Conservation (phyloP, 2,888 invertebrate genomes). For the Craniophora ligustri region DNA sequence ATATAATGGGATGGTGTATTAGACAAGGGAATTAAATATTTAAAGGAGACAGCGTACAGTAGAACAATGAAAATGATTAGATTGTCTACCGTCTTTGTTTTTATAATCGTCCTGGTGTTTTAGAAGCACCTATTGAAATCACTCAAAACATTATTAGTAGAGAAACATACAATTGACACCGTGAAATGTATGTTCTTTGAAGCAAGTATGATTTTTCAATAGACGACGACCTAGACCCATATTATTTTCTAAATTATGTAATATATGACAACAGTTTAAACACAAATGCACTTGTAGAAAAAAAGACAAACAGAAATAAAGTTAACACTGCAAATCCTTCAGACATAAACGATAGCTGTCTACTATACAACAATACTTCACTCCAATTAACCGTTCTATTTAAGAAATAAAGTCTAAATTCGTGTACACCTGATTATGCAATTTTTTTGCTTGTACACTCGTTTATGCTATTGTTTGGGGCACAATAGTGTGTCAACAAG, state of each 20-base stretch:
- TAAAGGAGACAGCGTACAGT: background rate
- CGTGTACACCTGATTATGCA: slow-evolving; percentile 33
- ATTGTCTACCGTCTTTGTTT: background rate
- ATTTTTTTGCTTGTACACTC: slow-evolving; percentile 45
- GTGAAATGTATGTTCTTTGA: no score
- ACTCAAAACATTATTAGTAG: background rate
- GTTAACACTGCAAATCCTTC: slow-evolving; percentile 29
- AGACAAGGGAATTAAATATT: background rate
- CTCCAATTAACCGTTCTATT: slow-evolving; percentile 6
- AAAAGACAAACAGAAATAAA: slow-evolving; percentile 14
- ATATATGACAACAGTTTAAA: slow-evolving; percentile 3
- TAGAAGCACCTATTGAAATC: background rate
- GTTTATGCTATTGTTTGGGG: slow-evolving; percentile 63
- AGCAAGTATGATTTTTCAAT: no score
- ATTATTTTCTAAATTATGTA: slow-evolving; percentile 10
- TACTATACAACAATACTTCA: slow-evolving; percentile 6
- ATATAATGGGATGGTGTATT: background rate
- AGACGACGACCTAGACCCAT: slow-evolving; percentile 10
- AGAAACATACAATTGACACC: no score
- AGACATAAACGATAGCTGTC: slow-evolving; percentile 13
- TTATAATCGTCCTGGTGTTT: background rate
- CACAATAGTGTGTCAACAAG: slow-evolving; percentile 69
- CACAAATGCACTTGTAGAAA: slow-evolving; percentile 3
- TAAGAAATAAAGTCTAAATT: slow-evolving; percentile 39
- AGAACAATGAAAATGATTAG: background rate